Evolutionary conservation across 1,140 invertebrate species (phyloP), one percentile per base, ranked within the genome.

Genomic region (Macrostomum lignano): DNA sequence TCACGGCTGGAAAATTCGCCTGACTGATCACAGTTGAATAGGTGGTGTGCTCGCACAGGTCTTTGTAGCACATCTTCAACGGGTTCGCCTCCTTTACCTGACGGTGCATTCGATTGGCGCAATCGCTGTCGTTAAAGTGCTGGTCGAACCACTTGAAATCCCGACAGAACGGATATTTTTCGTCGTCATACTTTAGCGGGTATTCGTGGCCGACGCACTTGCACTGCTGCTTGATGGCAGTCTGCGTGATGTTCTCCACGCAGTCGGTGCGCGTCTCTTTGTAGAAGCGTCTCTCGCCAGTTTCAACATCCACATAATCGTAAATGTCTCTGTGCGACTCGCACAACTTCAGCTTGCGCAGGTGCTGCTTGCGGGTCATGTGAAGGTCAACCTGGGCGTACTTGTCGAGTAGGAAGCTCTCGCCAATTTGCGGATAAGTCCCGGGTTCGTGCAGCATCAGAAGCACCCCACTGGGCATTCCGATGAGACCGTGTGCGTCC

Each of bases 341-440:
- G 19, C 32, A 33, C 7, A 14, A n/a, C 10, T 20, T 20, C 4
- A 33, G 17, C 4, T 22, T 25, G 4, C 10, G 17, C 19, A 33
- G 20, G 26, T 33, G 32, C 24, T 13, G 14, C 11, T 17, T 24
- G 3, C n/a, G 14, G 4, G 32, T 33, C 22, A 33, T 20, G 17
- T 33, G 24, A 10, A 33, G 15, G 4, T 33, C 32, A 4, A 33
- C 10, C 4, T 20, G 19, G 10, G 20, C 26, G 20, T n/a, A 14
- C 14, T n/a, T n/a, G 26, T 33, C 19, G 4, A 33, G 14, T 17
- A 33, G 22, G 4, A 33, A 20, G 4, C 13, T 33, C 4, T 33
- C 19, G 23, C 32, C 32, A 33, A 33, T 33, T 10, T 33, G 32
- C 24, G 32, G 32, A 33, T 17, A 33, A n/a, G 32, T 33, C 6